phyloP scores from a whole-genome alignment of 2,113 vertebrate genomes.

The Microtus ochrogaster region DNA sequence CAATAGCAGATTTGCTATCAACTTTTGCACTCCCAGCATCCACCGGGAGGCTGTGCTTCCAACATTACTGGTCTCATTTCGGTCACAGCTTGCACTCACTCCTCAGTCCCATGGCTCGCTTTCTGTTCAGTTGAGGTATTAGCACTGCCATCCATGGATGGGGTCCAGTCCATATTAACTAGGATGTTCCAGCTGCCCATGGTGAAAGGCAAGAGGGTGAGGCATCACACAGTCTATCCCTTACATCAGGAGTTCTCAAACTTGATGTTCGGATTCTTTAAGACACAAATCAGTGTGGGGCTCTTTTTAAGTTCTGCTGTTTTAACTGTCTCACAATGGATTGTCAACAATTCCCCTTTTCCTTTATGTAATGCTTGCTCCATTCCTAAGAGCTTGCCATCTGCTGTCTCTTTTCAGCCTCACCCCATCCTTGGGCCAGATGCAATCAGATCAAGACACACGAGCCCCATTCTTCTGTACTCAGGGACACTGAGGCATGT shows the following conservation, averaged over 20 bases:
- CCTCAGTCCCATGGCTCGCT: accelerated
- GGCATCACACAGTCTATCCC: neutral
- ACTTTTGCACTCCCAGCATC: accelerated
- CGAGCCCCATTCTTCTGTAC: neutral
- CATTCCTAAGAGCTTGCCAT: conserved; percentile 16
- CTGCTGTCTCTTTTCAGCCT: conserved; percentile 29
- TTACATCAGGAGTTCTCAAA: neutral
- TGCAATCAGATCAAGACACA: neutral
- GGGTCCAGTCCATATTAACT: neutral
- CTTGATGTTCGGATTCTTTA: neutral
- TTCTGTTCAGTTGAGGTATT: neutral
- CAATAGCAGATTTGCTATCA: neutral
- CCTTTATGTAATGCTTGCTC: neutral
- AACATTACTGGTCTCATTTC: neutral
- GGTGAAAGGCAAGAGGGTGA: neutral
- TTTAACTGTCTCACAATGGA: neutral
- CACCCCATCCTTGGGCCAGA: neutral
- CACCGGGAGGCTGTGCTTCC: neutral
- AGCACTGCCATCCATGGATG: neutral
- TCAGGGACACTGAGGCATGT: neutral
- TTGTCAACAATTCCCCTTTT: neutral
- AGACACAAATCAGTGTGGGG: neutral
- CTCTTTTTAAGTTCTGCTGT: neutral
- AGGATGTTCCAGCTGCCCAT: no score
- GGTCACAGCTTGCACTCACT: neutral